Conservation (phyloP, 2,797 vertebrate genomes). For the Galaxias olidus region DNA sequence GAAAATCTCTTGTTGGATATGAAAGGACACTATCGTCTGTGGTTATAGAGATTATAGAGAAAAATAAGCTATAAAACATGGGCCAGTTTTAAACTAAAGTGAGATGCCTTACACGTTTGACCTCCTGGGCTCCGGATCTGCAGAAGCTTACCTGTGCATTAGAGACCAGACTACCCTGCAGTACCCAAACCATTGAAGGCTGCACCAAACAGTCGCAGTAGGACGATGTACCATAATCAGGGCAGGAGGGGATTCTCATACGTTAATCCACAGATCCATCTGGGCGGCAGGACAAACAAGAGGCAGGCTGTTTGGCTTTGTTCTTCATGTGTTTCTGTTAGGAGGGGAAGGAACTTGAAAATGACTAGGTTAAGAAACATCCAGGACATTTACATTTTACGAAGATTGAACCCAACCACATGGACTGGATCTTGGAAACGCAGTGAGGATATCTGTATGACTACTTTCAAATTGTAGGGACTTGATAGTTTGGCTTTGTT, state of each 20-base stretch:
- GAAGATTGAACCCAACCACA: constrained; percentile 10
- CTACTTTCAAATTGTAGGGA: background rate
- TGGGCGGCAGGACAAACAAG: constrained; percentile 60
- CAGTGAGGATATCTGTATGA: background rate
- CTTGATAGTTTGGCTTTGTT: too few relatives aligned
- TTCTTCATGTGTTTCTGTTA: constrained; percentile 30
- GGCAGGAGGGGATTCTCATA: constrained; percentile 69
- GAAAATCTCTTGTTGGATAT: too few relatives aligned
- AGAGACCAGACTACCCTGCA: background rate
- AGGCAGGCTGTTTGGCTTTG: constrained; percentile 52
- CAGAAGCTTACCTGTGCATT: background rate
- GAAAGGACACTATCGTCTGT: too few relatives aligned
- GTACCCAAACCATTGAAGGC: background rate
- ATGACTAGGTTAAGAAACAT: constrained; percentile 3
- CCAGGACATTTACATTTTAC: constrained; percentile 7
- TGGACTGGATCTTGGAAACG: constrained; percentile 11
- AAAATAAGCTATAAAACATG: too few relatives aligned
- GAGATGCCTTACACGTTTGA: constrained; percentile 15
- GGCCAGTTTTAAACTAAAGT: background rate
- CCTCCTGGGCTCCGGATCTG: background rate
- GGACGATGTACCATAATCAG: constrained; percentile 48
- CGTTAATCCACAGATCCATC: constrained; percentile 75
- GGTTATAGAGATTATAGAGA: too few relatives aligned
- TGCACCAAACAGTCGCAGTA: too few relatives aligned
- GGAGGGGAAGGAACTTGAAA: constrained; percentile 24